Conservation (phyloP, 2,797 vertebrate genomes). For the Phrynocephalus vlangalii region DNA sequence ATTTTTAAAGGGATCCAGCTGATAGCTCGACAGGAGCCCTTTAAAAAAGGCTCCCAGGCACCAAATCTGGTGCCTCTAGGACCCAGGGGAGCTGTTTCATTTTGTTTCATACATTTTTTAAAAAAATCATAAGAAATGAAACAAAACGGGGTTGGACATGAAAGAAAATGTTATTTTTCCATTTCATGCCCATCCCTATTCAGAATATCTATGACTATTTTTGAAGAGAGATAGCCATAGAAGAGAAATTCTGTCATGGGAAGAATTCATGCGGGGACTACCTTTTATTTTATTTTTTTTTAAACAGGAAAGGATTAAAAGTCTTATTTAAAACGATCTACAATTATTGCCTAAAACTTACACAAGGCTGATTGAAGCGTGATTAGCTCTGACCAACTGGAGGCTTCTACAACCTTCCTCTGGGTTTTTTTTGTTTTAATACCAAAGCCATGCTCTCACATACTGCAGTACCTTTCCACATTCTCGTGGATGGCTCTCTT, state of each 20-base stretch:
- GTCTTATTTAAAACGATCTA: not conserved
- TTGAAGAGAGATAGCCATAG: not conserved
- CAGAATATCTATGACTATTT: too few relatives aligned
- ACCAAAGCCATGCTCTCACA: not conserved
- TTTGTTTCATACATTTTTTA: too few relatives aligned
- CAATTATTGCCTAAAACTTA: not conserved
- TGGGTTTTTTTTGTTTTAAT: not conserved
- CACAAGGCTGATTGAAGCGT: not conserved
- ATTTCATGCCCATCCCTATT: too few relatives aligned
- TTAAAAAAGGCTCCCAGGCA: too few relatives aligned
- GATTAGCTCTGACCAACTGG: not conserved
- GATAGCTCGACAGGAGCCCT: too few relatives aligned
- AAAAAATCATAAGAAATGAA: too few relatives aligned
- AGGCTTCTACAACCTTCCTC: not conserved
- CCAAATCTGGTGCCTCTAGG: too few relatives aligned
- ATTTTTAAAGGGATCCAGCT: too few relatives aligned
- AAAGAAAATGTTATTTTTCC: too few relatives aligned
- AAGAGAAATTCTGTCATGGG: constrained; percentile 19
- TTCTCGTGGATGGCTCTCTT: too few relatives aligned
- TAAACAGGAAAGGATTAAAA: not conserved
- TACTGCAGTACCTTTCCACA: not conserved
- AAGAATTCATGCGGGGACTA: not conserved
- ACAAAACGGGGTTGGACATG: too few relatives aligned
- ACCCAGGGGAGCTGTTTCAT: too few relatives aligned
- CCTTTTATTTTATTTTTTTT: not conserved